phyloP scores from a whole-genome alignment of 2,797 vertebrate species.

The Loriculus beryllinus region DNA sequence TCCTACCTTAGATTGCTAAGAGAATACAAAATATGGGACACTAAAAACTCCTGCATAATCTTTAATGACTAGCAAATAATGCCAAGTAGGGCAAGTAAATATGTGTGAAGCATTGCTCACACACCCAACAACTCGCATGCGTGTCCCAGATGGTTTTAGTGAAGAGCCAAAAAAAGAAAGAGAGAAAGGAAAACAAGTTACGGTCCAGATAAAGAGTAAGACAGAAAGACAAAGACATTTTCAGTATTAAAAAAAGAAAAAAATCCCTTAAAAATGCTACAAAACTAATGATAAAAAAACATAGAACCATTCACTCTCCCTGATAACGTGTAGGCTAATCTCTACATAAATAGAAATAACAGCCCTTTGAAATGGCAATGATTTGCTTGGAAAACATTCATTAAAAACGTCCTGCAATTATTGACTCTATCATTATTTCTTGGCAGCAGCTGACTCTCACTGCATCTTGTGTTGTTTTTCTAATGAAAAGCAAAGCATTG shows the following conservation, averaged over 20 bases:
- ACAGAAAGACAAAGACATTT: background rate
- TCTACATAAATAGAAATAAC: conserved; percentile 53
- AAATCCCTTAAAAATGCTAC: background rate
- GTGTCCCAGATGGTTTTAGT: conserved; percentile 16
- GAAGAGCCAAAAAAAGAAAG: conserved; percentile 19
- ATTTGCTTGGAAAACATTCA: conserved; percentile 72
- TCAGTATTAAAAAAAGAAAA: background rate
- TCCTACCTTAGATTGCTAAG: background rate
- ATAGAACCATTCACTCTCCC: background rate
- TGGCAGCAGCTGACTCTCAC: conserved; percentile 44
- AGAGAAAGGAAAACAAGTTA: conserved; percentile 30
- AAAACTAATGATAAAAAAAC: background rate
- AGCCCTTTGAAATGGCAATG: conserved; percentile 59
- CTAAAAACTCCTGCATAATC: background rate
- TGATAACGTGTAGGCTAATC: conserved; percentile 6
- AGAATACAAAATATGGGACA: background rate
- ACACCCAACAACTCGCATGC: conserved; percentile 15
- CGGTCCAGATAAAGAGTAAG: background rate
- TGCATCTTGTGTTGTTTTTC: conserved; percentile 25
- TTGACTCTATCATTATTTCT: conserved; percentile 64
- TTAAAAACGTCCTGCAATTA: conserved; percentile 68
- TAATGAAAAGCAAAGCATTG: background rate
- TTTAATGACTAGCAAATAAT: conserved; percentile 48
- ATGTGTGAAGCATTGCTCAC: background rate
- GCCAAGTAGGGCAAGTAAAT: conserved; percentile 40